phyloP scores from a whole-genome alignment of 1,140 invertebrate species.

The fruit fly (Drosophila melanogaster) region Release_6_plus_ISO1_MT NT_037436.4:399501-400000 shows the following conservation, averaged over 20 bases:
- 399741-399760: constrained; percentile 78
- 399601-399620: constrained; percentile 8
- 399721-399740: background rate
- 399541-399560: constrained; percentile 40
- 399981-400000: constrained; percentile 40
- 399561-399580: constrained; percentile 51
- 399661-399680: constrained; percentile 71
- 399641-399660: constrained; percentile 76
- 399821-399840: constrained; percentile 48
- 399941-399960: constrained; percentile 5
- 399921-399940: constrained; percentile 77
- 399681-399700: constrained; percentile 1
- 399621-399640: constrained; percentile 36
- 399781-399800: constrained; percentile 76
- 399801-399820: constrained; percentile 83
- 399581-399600: constrained; percentile 39
- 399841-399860: constrained; percentile 2
- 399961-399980: constrained; percentile 80
- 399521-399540: constrained; percentile 12
- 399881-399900: constrained; percentile 49
- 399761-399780: constrained; percentile 83
- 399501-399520: constrained; percentile 20
- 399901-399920: constrained; percentile 78
- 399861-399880: constrained; percentile 18
- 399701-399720: background rate